These are phyloP conservation scores for Ictalurus punctatus DNA, from an alignment of 2,113 vertebrate species.

Conservation along the genomic window DNA sequence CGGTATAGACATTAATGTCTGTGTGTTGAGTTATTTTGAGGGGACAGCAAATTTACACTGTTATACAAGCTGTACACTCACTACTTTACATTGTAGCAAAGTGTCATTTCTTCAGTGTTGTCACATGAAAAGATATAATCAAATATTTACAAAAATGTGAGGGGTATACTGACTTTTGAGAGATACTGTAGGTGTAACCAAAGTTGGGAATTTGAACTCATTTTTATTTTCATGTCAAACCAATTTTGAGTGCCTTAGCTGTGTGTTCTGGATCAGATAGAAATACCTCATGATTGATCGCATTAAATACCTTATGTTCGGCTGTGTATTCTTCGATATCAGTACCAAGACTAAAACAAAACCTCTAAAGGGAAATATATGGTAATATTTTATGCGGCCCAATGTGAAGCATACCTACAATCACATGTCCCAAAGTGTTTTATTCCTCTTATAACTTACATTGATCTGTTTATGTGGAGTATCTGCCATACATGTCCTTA, in stretches of 20 bases:
- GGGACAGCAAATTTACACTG: too few relatives aligned
- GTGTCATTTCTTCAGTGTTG: too few relatives aligned
- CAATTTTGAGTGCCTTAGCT: slow-evolving; percentile 23
- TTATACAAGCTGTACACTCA: too few relatives aligned
- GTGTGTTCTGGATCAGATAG: background rate
- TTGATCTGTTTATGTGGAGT: background rate
- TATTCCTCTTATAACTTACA: background rate
- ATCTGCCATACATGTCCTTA: background rate
- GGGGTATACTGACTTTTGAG: too few relatives aligned
- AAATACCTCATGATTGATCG: slow-evolving; percentile 2
- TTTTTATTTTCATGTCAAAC: slow-evolving; percentile 24
- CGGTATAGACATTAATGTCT: too few relatives aligned
- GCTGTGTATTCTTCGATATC: background rate
- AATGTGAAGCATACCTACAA: too few relatives aligned
- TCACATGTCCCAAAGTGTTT: background rate
- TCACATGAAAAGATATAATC: too few relatives aligned
- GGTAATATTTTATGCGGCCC: background rate
- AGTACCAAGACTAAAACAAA: background rate
- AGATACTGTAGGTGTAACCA: background rate
- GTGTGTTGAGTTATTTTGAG: too few relatives aligned
- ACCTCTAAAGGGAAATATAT: background rate
- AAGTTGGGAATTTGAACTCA: background rate
- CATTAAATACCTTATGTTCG: background rate
- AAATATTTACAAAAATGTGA: too few relatives aligned
- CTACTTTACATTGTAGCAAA: too few relatives aligned